phyloP scores from a whole-genome alignment of 2,113 vertebrate genomes.

The Emydocephalus ijimae region DNA sequence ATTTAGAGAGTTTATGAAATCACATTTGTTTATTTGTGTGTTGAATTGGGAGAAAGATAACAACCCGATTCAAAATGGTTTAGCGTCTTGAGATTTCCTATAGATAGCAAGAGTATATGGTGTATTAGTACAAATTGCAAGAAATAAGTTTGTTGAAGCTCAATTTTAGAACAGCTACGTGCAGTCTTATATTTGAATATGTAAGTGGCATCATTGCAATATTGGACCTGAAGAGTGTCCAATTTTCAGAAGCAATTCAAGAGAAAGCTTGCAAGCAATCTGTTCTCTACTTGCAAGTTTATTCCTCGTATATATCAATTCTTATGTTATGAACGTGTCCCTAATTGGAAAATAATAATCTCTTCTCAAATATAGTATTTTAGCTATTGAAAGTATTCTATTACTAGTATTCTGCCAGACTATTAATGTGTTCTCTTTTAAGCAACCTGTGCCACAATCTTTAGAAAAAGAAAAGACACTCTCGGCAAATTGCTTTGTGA shows the following conservation, averaged over 20 bases:
- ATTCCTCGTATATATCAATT: conserved; percentile 31
- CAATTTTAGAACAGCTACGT: not conserved
- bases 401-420: conserved; percentile 21
- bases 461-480: not conserved
- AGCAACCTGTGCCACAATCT: conserved; percentile 16
- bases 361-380: conserved; percentile 28
- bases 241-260: not conserved
- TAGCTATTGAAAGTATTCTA: not conserved
- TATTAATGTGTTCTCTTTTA: not conserved
- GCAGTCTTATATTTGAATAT: not conserved
- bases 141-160: not conserved
- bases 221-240: not conserved
- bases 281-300: not conserved
- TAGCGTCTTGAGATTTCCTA: not conserved
- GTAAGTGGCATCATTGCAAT: not conserved
- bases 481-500: not conserved
- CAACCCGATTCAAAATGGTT: not conserved
- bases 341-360: conserved; percentile 2
- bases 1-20: not conserved
- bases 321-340: not conserved
- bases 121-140: not conserved
- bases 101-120: not conserved
- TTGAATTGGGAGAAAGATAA: not conserved
- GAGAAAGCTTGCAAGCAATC: not conserved
- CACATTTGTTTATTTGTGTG: not conserved